Base-by-base conservation (phyloP, 2,888 invertebrate genomes). In the Halocaridina rubra region DNA sequence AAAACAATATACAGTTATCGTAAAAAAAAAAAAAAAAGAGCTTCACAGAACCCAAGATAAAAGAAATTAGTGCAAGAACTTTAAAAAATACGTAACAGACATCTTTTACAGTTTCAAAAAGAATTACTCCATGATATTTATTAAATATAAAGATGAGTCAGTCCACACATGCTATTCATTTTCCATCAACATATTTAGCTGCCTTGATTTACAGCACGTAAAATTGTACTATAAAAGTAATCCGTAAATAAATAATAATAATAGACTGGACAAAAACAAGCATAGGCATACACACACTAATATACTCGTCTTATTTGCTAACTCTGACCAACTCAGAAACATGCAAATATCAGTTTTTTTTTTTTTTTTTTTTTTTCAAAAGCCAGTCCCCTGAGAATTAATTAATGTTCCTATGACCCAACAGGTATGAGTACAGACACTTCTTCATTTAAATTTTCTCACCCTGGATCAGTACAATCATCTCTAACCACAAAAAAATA, bases 161-260 rank as follows among this genome's bases (percentile, higher is more conserved):
- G 61, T 24, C 46, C n/a, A n/a, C n/a, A n/a, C n/a, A n/a, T 46
- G 46, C 53, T 53, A 71, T 30, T 61, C 74, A 80, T 29, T n/a
- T n/a, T n/a, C n/a, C 61, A 74, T 59, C 59, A 80, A 80, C 72
- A 80, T 64, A 78, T 67, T 67, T 32, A 53, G 67, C 67, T 67
- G 78, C 64, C 39, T 67, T 24, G 33, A 39, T 59, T 53, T 19
- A 53, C 53, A 80, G 72, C 71, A 46, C 32, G 57, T 33, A 32
- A 64, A 61, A 67, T 80, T 74, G 80, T 80, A 80, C 80, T 80
- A 80, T 74, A 39, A 61, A 61, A 53, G 61, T 57, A 72, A 74
- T 59, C 33, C 72, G 72, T 80, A 80, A 80, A 80, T 74, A 80
- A 74, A 80, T 74, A n/a, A n/a, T n/a, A n/a, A n/a, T n/a, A n/a